Conservation (phyloP, 1,140 invertebrate genomes). For the Ridgeia piscesae region DNA sequence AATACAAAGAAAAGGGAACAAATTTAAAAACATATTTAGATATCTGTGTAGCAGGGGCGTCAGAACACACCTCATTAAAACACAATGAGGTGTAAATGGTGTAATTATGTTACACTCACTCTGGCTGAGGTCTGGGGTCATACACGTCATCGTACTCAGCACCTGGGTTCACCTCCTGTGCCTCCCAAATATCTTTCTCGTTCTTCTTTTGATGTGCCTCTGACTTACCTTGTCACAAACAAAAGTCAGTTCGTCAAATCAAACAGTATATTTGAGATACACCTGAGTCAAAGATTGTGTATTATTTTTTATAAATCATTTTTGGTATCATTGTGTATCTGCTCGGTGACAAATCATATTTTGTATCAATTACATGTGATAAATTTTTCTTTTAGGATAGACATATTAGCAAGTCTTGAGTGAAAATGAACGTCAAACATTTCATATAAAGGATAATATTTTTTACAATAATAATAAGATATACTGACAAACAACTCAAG, state of each 20-base stretch:
- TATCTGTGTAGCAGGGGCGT: no score
- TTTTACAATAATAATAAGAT: no score
- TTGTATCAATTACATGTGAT: not conserved
- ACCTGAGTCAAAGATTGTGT: not conserved
- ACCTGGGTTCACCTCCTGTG: conserved; percentile 60
- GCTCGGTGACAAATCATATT: not conserved
- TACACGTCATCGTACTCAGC: conserved; percentile 60
- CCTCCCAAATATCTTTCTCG: conserved; percentile 64
- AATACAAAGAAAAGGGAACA: no score
- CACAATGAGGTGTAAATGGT: no score
- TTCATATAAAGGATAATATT: not conserved
- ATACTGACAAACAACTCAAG: no score
- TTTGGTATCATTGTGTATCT: not conserved
- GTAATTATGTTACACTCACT: conserved; percentile 44
- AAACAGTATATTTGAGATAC: not conserved
- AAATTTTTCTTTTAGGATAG: not conserved
- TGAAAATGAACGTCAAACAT: not conserved
- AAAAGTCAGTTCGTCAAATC: not conserved
- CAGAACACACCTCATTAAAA: no score
- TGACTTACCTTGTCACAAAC: conserved; percentile 8
- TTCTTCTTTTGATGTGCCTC: conserved; percentile 32
- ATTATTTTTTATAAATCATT: not conserved
- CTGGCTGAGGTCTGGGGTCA: conserved; percentile 71
- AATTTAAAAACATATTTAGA: no score
- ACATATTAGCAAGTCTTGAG: not conserved